Base-by-base conservation (phyloP, 35 echinoderm and acorn worm species). In the Acanthaster planci region DNA sequence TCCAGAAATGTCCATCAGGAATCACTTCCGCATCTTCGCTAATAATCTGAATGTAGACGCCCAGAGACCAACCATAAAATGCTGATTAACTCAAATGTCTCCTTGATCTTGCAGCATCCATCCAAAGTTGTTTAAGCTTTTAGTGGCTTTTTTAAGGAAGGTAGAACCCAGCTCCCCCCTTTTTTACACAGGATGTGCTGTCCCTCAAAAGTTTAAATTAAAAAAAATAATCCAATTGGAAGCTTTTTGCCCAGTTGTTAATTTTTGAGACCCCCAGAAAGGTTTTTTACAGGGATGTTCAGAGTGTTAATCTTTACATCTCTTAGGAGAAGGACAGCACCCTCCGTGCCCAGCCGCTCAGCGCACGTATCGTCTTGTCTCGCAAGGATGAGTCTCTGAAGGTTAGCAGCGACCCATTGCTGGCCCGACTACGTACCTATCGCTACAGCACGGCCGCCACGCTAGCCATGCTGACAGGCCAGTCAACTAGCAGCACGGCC, bases 391-490 rank as follows among this genome's bases (percentile, higher is more conserved):
- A 89, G 22, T 38, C 55, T 0, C 30, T 84, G 15, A 84, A 88
- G 23, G 87, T 67, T 23, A 82, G 84, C 1, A 75, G 68, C 7
- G 86, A 84, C 55, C 80, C 92, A 15, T 59, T 93, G 15, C 77
- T 93, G 26, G 58, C 87, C 23, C 39, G 86, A 57, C 87, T 93
- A 8, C 72, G 92, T 47, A 84, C 81, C 19, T 89, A 85, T 38
- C 31, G 86, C 8, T 37, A 86, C 18, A 86, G 68, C n/a, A 89
- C 78, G 1, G 87, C 86, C 5, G 92, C 86, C 17, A 60, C 84
- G 1, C 76, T 93, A 44, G 92, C 81, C 2, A 80, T 68, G 52
- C 58, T 93, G 40, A 89, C 92, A 38, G 86, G 82, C 42, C 57
- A 72, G 23, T 31, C 76, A 26, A 80, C 77, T 21, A 39, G 40